Evolutionary conservation across 2,888 invertebrate genomes (phyloP).

Genomic region (Aleiodes testaceus): DNA sequence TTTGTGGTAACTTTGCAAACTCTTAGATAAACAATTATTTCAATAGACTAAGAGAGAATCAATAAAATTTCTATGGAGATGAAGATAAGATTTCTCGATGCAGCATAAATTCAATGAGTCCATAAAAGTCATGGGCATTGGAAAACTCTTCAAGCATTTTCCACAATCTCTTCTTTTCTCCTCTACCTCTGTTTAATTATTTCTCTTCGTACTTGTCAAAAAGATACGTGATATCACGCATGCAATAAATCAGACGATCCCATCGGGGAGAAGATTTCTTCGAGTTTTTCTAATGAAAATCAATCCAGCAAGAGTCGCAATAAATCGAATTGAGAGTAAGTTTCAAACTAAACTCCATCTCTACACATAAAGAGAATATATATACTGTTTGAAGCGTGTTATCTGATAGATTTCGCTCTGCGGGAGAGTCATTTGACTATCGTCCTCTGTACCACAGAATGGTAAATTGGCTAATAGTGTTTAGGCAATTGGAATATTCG

Average conservation of each 20-base stretch:
- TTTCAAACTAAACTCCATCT: background rate
- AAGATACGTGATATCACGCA: conserved; percentile 33
- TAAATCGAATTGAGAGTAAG: conserved; percentile 33
- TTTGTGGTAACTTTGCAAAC: too few relatives aligned
- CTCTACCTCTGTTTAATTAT: conserved; percentile 19
- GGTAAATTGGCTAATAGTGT: conserved; percentile 52
- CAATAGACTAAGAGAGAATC: background rate
- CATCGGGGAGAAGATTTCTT: conserved; percentile 25
- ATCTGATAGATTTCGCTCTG: conserved; percentile 51
- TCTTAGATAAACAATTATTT: background rate
- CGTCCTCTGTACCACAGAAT: conserved; percentile 32
- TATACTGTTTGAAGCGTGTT: conserved; percentile 41
- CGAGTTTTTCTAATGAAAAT: conserved; percentile 36
- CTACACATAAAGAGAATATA: conserved; percentile 11
- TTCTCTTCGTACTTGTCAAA: conserved; percentile 4
- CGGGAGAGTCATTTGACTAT: conserved; percentile 46
- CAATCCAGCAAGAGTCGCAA: conserved; percentile 32
- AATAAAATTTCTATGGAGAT: conserved; percentile 30
- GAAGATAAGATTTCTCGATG: conserved; percentile 25
- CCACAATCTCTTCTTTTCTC: conserved; percentile 16
- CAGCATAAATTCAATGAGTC: conserved; percentile 29
- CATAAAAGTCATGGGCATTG: conserved; percentile 27
- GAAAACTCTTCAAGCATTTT: conserved; percentile 28
- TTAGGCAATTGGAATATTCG: conserved; percentile 40
- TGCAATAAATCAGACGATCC: conserved; percentile 35